Percentiles rank a stretch among this genome's conserved stretches.
Conservation (phyloP, 2,888 invertebrate species). For the Zygaena filipendulae region DNA sequence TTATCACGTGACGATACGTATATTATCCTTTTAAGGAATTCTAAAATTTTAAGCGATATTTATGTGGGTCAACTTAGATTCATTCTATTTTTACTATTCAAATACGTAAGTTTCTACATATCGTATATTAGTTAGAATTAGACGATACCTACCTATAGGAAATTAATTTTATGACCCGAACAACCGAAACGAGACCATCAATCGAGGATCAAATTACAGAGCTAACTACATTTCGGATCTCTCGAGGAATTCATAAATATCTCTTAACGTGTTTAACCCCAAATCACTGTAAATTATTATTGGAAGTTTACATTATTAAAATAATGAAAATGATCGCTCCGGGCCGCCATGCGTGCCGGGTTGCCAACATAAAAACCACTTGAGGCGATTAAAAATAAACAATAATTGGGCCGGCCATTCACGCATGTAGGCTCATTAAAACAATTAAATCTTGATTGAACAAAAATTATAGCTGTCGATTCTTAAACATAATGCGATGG, state of each 20-base stretch:
- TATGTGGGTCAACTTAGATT: too few species aligned
- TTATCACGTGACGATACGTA: too few species aligned
- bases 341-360: slow-evolving; percentile 59
- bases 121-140: too few species aligned
- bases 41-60: too few species aligned
- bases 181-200: too few species aligned
- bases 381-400: slow-evolving; percentile 69
- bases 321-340: slow-evolving; percentile 67
- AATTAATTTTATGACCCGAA: too few species aligned
- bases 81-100: too few species aligned
- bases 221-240: slow-evolving; percentile 40
- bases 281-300: slow-evolving; percentile 69
- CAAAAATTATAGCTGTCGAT: slow-evolving; percentile 70
- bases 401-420: slow-evolving; percentile 68
- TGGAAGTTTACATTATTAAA: slow-evolving; percentile 69
- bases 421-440: slow-evolving; percentile 69
- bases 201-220: slow-evolving; percentile 53
- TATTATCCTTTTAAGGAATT: too few species aligned
- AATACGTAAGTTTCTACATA: too few species aligned
- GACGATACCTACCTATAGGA: too few species aligned
- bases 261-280: slow-evolving; percentile 66
- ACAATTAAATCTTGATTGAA: slow-evolving; percentile 71
- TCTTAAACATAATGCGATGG: slow-evolving; percentile 64
- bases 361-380: slow-evolving; percentile 67
- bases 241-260: slow-evolving; percentile 58